A percentile compares a stretch with the other conserved stretches of the same genome.
These are phyloP conservation scores for Egretta garzetta DNA, from an alignment of 2,113 vertebrate species.

Conservation along the genomic window DNA sequence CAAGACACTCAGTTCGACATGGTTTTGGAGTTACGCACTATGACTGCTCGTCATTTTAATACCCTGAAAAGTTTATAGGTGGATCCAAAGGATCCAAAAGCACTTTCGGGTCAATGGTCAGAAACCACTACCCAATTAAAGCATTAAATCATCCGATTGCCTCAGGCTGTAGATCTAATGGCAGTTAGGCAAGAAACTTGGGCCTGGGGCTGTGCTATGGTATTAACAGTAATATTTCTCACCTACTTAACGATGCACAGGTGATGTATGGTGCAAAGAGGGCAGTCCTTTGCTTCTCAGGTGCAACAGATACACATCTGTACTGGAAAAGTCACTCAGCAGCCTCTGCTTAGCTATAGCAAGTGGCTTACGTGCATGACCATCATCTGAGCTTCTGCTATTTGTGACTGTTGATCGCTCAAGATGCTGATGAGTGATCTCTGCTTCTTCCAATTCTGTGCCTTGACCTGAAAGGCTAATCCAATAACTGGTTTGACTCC, in stretches of 20 bases:
- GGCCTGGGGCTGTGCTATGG: not conserved
- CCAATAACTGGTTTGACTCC: not conserved
- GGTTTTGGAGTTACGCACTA: not conserved
- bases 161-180: not conserved
- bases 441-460: not conserved
- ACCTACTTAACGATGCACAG: not conserved
- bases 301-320: no score
- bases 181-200: not conserved
- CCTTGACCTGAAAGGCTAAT: not conserved
- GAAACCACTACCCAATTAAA: not conserved
- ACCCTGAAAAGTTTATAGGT: not conserved
- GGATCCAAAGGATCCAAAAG: not conserved
- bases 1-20: not conserved
- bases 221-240: not conserved
- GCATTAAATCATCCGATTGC: not conserved
- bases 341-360: not conserved
- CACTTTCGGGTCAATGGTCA: not conserved
- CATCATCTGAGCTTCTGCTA: not conserved
- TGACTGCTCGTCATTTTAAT: not conserved
- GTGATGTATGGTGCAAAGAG: rapidly evolving
- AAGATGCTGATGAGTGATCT: not conserved
- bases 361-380: not conserved
- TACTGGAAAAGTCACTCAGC: not conserved
- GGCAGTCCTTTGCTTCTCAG: not conserved
- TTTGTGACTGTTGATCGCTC: not conserved